phyloP scores from a whole-genome alignment of 2,888 invertebrate genomes.

The Bruchidius siliquastri region DNA sequence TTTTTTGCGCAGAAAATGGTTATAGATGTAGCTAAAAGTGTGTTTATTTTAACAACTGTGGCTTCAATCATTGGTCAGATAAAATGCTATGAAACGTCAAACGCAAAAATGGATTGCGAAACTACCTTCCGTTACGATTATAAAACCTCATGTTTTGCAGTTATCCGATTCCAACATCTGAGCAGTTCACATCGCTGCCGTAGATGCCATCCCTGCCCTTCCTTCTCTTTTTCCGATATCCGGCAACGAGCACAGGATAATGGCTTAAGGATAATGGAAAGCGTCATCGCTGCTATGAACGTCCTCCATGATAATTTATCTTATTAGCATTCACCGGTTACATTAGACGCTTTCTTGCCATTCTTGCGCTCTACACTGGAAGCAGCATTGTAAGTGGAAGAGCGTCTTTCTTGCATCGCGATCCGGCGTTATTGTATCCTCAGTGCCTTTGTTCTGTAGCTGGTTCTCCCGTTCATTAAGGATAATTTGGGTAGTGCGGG shows the following conservation, averaged over 20 bases:
- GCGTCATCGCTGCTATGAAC: slow-evolving; percentile 31
- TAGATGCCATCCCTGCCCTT: slow-evolving; percentile 1
- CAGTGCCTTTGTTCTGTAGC: not conserved
- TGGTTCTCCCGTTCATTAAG: not conserved
- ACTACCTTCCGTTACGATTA: too few relatives aligned
- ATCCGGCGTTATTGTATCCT: not conserved
- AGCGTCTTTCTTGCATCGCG: slow-evolving; percentile 8
- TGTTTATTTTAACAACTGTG: too few relatives aligned
- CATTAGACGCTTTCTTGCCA: slow-evolving; percentile 24
- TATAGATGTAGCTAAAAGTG: too few relatives aligned
- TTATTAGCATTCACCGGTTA: slow-evolving; percentile 34
- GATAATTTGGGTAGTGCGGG: not conserved
- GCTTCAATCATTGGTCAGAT: too few relatives aligned
- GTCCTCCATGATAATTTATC: slow-evolving; percentile 34
- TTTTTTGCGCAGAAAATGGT: too few relatives aligned
- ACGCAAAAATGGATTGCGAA: too few relatives aligned
- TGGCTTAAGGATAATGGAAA: slow-evolving; percentile 31
- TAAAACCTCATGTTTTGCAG: too few relatives aligned
- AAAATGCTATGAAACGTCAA: too few relatives aligned
- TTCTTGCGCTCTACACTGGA: slow-evolving; percentile 13
- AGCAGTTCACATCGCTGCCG: not conserved
- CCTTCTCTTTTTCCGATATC: not conserved
- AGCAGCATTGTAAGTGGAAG: slow-evolving; percentile 9
- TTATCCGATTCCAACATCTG: too few relatives aligned
- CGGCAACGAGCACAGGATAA: slow-evolving; percentile 15